These are phyloP conservation scores for Tortricodes alternella DNA, from an alignment of 2,888 invertebrate genomes.

Conservation along the genomic window DNA sequence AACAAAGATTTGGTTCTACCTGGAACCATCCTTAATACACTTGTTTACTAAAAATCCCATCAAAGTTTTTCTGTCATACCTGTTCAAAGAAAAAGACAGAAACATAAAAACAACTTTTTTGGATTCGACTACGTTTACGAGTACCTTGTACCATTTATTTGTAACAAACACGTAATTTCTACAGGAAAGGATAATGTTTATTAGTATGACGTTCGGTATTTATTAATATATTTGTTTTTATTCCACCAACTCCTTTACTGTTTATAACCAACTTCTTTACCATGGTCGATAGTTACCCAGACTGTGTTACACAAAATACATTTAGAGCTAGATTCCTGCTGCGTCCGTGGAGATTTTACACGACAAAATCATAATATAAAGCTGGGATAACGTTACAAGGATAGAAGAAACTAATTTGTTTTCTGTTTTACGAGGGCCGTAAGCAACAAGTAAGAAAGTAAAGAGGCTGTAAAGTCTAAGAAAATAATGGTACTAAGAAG, in stretches of 20 bases:
- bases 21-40: too few relatives aligned
- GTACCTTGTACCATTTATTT: too few relatives aligned
- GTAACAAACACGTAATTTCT: too few relatives aligned
- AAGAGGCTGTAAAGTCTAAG: conserved; percentile 23
- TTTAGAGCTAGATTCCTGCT: not conserved
- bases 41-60: too few relatives aligned
- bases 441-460: conserved; percentile 29
- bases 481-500: conserved; percentile 26
- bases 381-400: conserved; percentile 27
- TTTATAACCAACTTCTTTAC: not conserved
- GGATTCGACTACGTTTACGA: too few relatives aligned
- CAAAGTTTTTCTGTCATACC: too few relatives aligned
- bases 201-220: too few relatives aligned
- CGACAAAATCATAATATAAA: conserved; percentile 26
- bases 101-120: too few relatives aligned
- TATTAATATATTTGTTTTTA: not conserved
- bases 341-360: conserved; percentile 15
- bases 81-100: too few relatives aligned
- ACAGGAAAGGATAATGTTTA: too few relatives aligned
- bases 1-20: too few relatives aligned
- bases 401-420: conserved; percentile 32
- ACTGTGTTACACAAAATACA: not conserved
- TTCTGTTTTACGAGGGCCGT: conserved; percentile 28
- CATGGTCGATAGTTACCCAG: not conserved
- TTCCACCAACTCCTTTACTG: not conserved